Percentiles rank a stretch among this genome's conserved stretches.
Evolutionary conservation across 2,888 invertebrate species (phyloP).

Genomic region (Melipona beecheii): DNA sequence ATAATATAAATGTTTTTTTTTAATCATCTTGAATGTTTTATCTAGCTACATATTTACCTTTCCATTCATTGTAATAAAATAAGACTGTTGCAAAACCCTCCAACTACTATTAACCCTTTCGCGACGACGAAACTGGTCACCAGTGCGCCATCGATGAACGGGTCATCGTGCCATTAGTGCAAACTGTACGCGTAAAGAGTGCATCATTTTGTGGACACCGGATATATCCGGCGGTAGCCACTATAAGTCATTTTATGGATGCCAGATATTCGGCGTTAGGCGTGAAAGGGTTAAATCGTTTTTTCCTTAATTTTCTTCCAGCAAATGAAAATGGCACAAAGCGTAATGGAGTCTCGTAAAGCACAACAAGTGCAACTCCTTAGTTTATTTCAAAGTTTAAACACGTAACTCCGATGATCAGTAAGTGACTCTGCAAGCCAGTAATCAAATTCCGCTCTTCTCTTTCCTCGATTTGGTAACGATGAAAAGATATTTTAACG

Average conservation of each 20-base stretch:
- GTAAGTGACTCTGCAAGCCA: slow-evolving; percentile 53
- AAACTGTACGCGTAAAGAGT: too few relatives aligned
- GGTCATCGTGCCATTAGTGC: too few relatives aligned
- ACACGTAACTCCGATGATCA: slow-evolving; percentile 57
- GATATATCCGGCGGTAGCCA: too few relatives aligned
- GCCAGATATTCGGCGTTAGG: too few relatives aligned
- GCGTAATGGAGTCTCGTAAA: slow-evolving; percentile 66
- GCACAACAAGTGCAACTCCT: slow-evolving; percentile 48
- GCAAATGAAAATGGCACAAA: slow-evolving; percentile 75
- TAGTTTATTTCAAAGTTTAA: slow-evolving; percentile 51
- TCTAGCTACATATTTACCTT: slow-evolving; percentile 41
- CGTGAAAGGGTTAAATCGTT: slow-evolving; percentile 39
- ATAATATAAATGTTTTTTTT: slow-evolving; percentile 18
- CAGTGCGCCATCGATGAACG: too few relatives aligned
- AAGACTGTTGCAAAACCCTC: slow-evolving; percentile 51
- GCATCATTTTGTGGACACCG: too few relatives aligned
- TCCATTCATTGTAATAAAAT: slow-evolving; percentile 47
- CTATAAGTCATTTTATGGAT: too few relatives aligned
- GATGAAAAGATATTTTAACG: slow-evolving; percentile 54
- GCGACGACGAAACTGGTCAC: too few relatives aligned
- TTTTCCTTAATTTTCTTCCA: slow-evolving; percentile 53
- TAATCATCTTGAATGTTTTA: slow-evolving; percentile 32
- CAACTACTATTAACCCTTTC: slow-evolving; percentile 25
- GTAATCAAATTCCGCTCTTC: slow-evolving; percentile 54
- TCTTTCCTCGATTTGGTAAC: slow-evolving; percentile 52